Evolutionary conservation across 2,888 invertebrate species (phyloP).

Genomic region (Andricus curvator): DNA sequence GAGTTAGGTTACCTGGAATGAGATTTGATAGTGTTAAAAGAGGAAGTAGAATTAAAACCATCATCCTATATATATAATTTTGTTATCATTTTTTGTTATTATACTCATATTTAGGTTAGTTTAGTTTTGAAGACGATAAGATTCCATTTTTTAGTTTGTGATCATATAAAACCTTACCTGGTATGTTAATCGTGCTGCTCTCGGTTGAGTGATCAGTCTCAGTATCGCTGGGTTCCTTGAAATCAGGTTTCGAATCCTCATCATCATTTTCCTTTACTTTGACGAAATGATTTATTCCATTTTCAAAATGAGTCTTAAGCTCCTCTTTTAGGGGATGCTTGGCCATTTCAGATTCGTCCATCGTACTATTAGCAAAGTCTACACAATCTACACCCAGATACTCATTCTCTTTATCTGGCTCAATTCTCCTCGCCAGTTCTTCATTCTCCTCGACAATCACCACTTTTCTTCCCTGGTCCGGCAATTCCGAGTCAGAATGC

Average conservation of each 20-base stretch:
- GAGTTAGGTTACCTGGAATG: constrained; percentile 49
- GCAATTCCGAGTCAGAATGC: constrained; percentile 68
- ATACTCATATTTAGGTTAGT: too few species aligned
- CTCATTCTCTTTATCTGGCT: background rate
- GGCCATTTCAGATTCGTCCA: background rate
- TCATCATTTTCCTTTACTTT: background rate
- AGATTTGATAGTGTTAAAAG: background rate
- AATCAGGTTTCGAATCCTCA: background rate
- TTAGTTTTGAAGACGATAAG: too few species aligned
- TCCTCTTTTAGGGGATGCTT: constrained; percentile 2
- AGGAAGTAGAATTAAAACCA: too few species aligned
- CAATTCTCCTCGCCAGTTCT: constrained; percentile 40
- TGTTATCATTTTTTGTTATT: too few species aligned
- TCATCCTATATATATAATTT: too few species aligned
- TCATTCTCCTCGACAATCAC: constrained; percentile 38
- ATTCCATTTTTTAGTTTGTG: background rate
- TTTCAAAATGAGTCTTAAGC: background rate
- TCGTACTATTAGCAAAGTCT: constrained; percentile 37
- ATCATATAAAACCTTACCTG: constrained; percentile 41
- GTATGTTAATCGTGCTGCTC: constrained; percentile 59
- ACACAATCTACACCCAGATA: constrained; percentile 40
- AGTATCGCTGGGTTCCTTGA: constrained; percentile 48
- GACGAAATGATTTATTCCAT: background rate
- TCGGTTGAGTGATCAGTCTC: constrained; percentile 60
- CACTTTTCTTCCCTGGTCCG: background rate